phyloP scores from a whole-genome alignment of 2,797 vertebrate genomes.

The Chromis chromis region DNA sequence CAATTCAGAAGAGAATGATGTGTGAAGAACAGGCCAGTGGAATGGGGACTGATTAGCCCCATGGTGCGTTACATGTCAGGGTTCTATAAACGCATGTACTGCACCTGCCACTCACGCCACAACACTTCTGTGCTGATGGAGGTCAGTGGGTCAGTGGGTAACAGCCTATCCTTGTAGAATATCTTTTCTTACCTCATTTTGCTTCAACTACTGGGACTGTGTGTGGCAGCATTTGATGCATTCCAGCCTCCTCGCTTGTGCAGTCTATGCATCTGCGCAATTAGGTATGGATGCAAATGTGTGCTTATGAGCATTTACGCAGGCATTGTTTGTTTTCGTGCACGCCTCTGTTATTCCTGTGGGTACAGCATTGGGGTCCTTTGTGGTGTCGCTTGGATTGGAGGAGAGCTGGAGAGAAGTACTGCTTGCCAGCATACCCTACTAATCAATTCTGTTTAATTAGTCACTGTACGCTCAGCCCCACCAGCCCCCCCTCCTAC shows the following conservation, averaged over 20 bases:
- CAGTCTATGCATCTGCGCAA: constrained; percentile 46
- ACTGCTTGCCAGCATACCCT: constrained; percentile 65
- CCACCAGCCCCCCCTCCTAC: constrained; percentile 48
- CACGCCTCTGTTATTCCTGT: constrained; percentile 49
- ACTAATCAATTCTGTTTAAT: constrained; percentile 86
- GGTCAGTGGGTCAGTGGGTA: constrained; percentile 70
- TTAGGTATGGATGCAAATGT: constrained; percentile 46
- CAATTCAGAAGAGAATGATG: constrained; percentile 39
- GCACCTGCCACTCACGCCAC: constrained; percentile 63
- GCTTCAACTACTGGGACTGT: not conserved
- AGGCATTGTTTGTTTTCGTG: constrained; percentile 63
- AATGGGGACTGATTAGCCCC: constrained; percentile 61
- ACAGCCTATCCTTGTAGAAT: constrained; percentile 28
- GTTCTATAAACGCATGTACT: constrained; percentile 63
- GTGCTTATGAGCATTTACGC: constrained; percentile 45
- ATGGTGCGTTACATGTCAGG: constrained; percentile 60
- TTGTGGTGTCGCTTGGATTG: constrained; percentile 59
- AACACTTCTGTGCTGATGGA: constrained; percentile 51
- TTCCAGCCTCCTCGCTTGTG: constrained; percentile 27
- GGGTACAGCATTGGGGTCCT: constrained; percentile 52
- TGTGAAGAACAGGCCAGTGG: constrained; percentile 33
- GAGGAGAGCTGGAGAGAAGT: constrained; percentile 30
- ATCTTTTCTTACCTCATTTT: constrained; percentile 29
- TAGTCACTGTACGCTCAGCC: constrained; percentile 74
- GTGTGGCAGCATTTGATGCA: constrained; percentile 21